Evolutionary conservation across 37 sponge, comb jelly and placozoan genomes (phyloP).

Genomic region (Beroe forskalii): DNA sequence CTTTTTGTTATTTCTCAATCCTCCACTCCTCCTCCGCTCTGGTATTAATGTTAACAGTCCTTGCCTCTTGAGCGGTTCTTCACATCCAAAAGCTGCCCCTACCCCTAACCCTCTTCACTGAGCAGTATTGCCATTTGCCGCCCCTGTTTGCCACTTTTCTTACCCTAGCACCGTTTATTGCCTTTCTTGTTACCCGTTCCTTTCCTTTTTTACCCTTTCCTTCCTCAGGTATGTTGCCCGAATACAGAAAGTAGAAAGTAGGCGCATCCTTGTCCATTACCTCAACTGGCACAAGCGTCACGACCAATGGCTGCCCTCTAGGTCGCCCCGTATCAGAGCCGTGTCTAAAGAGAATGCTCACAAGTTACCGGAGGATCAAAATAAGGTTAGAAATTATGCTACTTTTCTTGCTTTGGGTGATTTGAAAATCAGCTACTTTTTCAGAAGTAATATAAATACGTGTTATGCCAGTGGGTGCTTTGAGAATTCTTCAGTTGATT

Average conservation of each 20-base stretch:
- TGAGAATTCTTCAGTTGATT: no score
- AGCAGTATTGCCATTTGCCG: no score
- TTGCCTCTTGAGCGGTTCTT: no score
- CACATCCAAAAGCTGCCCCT: no score
- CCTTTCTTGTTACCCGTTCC: not conserved
- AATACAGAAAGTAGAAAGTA: conserved; percentile 34
- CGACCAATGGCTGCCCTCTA: conserved; percentile 53
- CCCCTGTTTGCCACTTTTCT: no score
- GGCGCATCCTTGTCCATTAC: conserved; percentile 35
- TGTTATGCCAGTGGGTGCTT: no score
- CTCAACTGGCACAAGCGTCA: conserved; percentile 65
- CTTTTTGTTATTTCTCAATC: no score
- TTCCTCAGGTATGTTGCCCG: conserved; percentile 58
- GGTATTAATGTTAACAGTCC: no score
- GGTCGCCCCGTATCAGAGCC: conserved; percentile 35
- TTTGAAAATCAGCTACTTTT: not conserved
- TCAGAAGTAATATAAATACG: no score
- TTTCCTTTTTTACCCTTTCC: not conserved
- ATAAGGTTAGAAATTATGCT: not conserved
- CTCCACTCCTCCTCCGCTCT: no score
- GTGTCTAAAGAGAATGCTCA: conserved; percentile 39
- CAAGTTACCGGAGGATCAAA: conserved; percentile 44
- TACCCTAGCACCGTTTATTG: no score
- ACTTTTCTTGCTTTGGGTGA: not conserved
- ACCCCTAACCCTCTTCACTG: no score